These are phyloP conservation scores for Leptura quadrifasciata DNA, from an alignment of 2,888 invertebrate species.

Conservation along the genomic window DNA sequence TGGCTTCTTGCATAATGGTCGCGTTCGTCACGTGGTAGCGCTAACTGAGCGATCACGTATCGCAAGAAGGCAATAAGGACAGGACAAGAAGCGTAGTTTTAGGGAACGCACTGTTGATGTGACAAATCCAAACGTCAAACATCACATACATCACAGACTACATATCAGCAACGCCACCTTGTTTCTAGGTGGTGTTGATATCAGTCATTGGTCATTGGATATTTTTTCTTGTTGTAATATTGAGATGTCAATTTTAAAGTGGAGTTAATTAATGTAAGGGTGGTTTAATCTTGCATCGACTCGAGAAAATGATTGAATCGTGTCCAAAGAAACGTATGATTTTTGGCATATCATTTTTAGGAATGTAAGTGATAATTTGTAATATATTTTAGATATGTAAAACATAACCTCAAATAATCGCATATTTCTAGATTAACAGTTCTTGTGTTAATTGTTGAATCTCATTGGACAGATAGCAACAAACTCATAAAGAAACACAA, in stretches of 20 bases:
- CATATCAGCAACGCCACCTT: too few relatives aligned
- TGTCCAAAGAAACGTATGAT: constrained; percentile 91
- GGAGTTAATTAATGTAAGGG: neutral
- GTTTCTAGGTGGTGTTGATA: too few relatives aligned
- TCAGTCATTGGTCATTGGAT: too few relatives aligned
- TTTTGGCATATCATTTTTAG: constrained; percentile 84
- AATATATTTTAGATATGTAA: constrained; percentile 51
- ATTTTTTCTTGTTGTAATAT: too few relatives aligned
- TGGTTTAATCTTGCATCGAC: neutral
- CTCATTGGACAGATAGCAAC: constrained; percentile 80
- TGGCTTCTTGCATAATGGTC: too few relatives aligned
- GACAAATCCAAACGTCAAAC: too few relatives aligned
- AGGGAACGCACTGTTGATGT: too few relatives aligned
- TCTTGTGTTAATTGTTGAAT: constrained; percentile 88
- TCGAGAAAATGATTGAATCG: constrained; percentile 84
- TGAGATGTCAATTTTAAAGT: neutral
- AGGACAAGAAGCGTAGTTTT: too few relatives aligned
- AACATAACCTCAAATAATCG: constrained; percentile 35
- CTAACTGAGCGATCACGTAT: too few relatives aligned
- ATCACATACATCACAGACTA: too few relatives aligned
- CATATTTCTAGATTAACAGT: constrained; percentile 83
- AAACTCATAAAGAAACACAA: constrained; percentile 75
- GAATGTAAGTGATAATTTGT: constrained; percentile 78
- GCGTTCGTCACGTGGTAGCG: too few relatives aligned
- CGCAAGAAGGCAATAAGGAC: too few relatives aligned